These are phyloP conservation scores for Musca domestica DNA, from an alignment of 1,140 invertebrate genomes.

Conservation along the genomic window DNA sequence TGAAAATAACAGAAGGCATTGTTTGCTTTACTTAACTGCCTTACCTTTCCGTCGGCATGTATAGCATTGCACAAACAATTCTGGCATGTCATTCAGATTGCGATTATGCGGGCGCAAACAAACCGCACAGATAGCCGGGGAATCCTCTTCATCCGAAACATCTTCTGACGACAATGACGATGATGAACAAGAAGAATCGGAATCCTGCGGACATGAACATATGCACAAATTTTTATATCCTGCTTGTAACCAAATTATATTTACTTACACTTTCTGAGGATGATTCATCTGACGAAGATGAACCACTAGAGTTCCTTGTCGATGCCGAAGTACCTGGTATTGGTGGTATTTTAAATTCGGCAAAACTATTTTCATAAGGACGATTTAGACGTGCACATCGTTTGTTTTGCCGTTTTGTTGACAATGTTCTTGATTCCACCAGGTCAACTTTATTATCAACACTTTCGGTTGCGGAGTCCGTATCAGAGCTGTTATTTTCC, in stretches of 20 bases:
- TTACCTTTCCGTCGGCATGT: constrained; percentile 70
- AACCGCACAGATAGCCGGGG: constrained; percentile 52
- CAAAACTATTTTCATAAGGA: not conserved
- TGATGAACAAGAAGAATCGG: constrained; percentile 21
- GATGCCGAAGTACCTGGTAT: not conserved
- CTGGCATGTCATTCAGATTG: constrained; percentile 59
- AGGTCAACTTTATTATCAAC: not conserved
- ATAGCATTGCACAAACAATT: constrained; percentile 66
- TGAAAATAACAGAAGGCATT: not conserved
- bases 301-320: not conserved
- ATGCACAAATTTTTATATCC: too few relatives aligned
- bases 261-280: constrained; percentile 19
- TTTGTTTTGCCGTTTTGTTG: constrained; percentile 25
- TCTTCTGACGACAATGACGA: constrained; percentile 16
- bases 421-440: not conserved
- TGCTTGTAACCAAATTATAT: too few relatives aligned
- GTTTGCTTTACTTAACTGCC: constrained; percentile 8
- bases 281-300: not conserved
- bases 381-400: not conserved
- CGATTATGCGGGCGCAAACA: constrained; percentile 58
- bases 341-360: constrained; percentile 9
- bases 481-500: constrained; percentile 3
- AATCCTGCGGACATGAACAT: constrained; percentile 6
- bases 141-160: constrained; percentile 22
- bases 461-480: constrained; percentile 7